Percentiles rank a stretch among this genome's conserved stretches.
Conservation (phyloP, 2,797 vertebrate genomes). For the Lithobates sylvaticus region DNA sequence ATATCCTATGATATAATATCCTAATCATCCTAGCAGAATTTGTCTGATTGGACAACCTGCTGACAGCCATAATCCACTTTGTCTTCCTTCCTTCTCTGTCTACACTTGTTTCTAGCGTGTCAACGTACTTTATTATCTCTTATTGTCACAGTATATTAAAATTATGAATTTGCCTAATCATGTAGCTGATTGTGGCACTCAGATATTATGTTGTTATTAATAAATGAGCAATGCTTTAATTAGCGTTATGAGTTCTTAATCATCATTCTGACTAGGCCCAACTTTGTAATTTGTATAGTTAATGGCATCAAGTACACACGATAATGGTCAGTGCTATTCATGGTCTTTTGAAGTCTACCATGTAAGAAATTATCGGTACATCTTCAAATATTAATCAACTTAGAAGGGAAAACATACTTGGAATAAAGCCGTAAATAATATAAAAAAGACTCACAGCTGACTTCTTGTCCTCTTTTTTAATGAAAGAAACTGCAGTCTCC, state of each 20-base stretch:
- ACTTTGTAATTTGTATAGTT: not conserved
- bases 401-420: not conserved
- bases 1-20: no score
- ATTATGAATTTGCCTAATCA: conserved; percentile 1
- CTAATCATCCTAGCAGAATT: no score
- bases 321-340: not conserved
- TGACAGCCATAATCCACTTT: no score
- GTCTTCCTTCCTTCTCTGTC: no score
- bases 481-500: not conserved
- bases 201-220: conserved; percentile 17
- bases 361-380: not conserved
- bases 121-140: not conserved
- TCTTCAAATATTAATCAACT: not conserved
- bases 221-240: conserved; percentile 9
- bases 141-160: conserved; percentile 2
- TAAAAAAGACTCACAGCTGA: no score
- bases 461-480: not conserved
- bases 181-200: not conserved
- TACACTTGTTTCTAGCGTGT: no score
- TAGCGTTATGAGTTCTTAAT: not conserved
- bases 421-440: no score
- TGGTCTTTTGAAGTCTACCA: not conserved
- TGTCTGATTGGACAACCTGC: no score
- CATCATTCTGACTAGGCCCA: not conserved
- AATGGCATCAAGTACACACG: not conserved